Evolutionary conservation across 1,140 invertebrate species (phyloP).

Genomic region (Drosophila neocordata): DNA sequence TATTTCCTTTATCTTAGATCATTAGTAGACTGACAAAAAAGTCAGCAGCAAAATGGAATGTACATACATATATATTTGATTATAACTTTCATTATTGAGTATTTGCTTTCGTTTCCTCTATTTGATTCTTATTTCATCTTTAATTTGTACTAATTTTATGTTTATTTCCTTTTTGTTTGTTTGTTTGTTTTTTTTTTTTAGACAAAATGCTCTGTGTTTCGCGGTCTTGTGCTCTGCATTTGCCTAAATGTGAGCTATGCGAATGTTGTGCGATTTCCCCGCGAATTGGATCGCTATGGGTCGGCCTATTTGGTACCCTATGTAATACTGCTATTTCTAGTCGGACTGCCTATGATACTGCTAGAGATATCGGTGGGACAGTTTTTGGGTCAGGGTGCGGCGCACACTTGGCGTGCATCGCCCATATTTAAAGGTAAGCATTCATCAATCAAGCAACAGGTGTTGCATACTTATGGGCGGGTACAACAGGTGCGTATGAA

Average conservation of each 20-base stretch:
- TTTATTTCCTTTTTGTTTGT: too few species aligned
- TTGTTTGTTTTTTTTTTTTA: too few species aligned
- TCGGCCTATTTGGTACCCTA: conserved; percentile 81
- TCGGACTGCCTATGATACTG: conserved; percentile 81
- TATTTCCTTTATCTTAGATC: conserved; percentile 16
- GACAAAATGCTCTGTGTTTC: conserved; percentile 83
- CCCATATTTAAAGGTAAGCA: conserved; percentile 82
- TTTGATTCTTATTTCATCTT: too few species aligned
- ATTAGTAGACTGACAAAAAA: neutral
- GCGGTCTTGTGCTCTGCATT: conserved; percentile 79
- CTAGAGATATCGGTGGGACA: conserved; percentile 82
- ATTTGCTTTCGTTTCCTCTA: too few species aligned
- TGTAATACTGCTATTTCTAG: conserved; percentile 78
- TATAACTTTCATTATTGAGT: too few species aligned
- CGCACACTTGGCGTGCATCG: conserved; percentile 82
- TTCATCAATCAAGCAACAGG: conserved; percentile 26
- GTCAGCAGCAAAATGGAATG: too few species aligned
- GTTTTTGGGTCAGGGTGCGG: conserved; percentile 81
- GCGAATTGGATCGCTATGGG: conserved; percentile 80
- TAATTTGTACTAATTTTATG: too few species aligned
- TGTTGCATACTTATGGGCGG: conserved; percentile 42
- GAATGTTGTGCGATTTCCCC: conserved; percentile 82
- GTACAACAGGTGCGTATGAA: neutral
- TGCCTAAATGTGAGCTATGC: conserved; percentile 82
- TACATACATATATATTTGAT: too few species aligned